Evolutionary conservation across 2,888 invertebrate species (phyloP), one percentile per base, ranked within the genome.

Genomic region (Nomada ruficornis): DNA sequence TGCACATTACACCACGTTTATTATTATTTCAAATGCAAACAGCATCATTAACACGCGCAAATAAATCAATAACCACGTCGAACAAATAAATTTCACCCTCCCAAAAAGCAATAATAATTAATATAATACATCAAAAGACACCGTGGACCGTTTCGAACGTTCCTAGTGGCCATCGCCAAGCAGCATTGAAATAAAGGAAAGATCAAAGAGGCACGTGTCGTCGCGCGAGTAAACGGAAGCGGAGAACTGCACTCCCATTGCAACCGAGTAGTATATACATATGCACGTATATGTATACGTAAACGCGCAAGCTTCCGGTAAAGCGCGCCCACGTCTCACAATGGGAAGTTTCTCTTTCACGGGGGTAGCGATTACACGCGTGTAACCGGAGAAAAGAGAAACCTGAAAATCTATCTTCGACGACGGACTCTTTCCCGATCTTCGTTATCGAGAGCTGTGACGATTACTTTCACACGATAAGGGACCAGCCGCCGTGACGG

Each of bases 381-480:
- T 63, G 75, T 76, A 75, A 86, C 59, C 59, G 70, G 26, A 82
- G 82, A 85, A 69, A 69, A 80, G 77, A 69, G 72, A 86, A 83
- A 86, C 52, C 55, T 76, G 75, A 80, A 86, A 83, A 83, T 80
- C 75, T 75, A 83, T 77, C 77, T 72, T 55, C 57, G 77, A 54
- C 54, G 52, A 42, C 50, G 26, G 55, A 52, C 60, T 80, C 57
- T 60, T 77, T 69, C 65, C 29, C 70, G 36, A 77, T 54, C 60
- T 82, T 69, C 73, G 50, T 79, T 84, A 86, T 86, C 84, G 82
- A 86, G 73, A 84, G 75, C 59, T 76, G 77, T 57, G 76, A 82
- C 76, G 82, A 84, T 81, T 64, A 84, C 87, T 86, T 86, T 86
- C 86, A 68, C 84, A 57, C 80, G 83, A 77, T 72, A 82, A 75